phyloP scores from a whole-genome alignment of 53 echinoderm and acorn worm species.

The Henricia sp. region DNA sequence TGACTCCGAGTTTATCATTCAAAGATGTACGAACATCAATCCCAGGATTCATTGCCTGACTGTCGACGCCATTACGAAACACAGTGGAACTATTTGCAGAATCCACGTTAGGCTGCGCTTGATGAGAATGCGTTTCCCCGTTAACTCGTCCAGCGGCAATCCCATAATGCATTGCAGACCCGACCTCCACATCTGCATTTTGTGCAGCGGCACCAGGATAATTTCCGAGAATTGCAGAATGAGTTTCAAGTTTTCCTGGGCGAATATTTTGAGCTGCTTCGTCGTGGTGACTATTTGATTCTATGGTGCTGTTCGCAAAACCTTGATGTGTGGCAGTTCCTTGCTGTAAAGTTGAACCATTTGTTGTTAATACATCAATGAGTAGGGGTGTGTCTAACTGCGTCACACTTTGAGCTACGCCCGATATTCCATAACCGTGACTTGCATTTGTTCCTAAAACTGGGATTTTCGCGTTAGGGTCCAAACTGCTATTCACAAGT shows the following conservation, averaged over 20 bases:
- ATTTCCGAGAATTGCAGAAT: background rate
- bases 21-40: background rate
- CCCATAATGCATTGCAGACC: constrained; percentile 21
- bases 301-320: background rate
- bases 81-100: background rate
- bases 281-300: background rate
- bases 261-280: background rate
- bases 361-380: background rate
- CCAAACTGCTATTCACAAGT: background rate
- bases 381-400: background rate
- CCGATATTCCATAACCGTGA: no score
- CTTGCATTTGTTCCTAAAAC: background rate
- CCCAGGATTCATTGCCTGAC: constrained; percentile 24
- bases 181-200: background rate
- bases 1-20: background rate
- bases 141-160: background rate
- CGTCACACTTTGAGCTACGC: background rate
- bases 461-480: background rate
- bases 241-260: background rate
- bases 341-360: background rate
- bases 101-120: background rate
- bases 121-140: no score
- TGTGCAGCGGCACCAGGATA: no score
- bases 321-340: background rate
- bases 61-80: background rate